phyloP scores from a whole-genome alignment of 2,113 vertebrate species.

The Tachysurus vachellii region DNA sequence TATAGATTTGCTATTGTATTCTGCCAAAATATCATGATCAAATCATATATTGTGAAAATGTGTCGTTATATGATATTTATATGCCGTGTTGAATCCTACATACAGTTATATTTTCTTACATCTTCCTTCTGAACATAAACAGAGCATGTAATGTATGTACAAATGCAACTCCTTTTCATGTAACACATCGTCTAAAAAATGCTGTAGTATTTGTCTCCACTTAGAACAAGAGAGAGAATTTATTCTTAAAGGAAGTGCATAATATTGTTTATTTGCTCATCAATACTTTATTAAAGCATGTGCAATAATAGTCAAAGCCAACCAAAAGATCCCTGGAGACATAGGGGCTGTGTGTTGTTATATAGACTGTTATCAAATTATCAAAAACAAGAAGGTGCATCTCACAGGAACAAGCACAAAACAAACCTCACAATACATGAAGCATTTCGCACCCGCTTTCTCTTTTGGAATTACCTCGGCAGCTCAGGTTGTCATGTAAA shows the following conservation, averaged over 20 bases:
- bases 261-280: constrained; percentile 73
- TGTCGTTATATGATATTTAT: neutral
- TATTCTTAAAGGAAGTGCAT: constrained; percentile 56
- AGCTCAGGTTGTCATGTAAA: constrained; percentile 76
- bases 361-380: constrained; percentile 61
- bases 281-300: constrained; percentile 70
- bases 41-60: neutral
- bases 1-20: neutral
- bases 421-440: constrained; percentile 72
- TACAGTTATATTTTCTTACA: constrained; percentile 3
- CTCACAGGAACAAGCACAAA: constrained; percentile 59
- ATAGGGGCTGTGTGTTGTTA: constrained; percentile 55
- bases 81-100: neutral
- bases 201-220: constrained; percentile 55
- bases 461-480: constrained; percentile 75
- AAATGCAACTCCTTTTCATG: constrained; percentile 43
- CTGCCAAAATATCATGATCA: neutral
- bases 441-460: constrained; percentile 72
- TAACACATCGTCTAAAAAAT: constrained; percentile 44
- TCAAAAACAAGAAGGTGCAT: constrained; percentile 66
- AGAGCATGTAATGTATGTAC: constrained; percentile 17
- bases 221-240: constrained; percentile 52
- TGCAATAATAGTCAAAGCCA: constrained; percentile 55
- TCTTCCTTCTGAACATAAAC: constrained; percentile 14
- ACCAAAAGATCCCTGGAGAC: constrained; percentile 62